A percentile compares a stretch with the other conserved stretches of the same genome.
These are phyloP conservation scores for Trichogramma evanescens DNA, from an alignment of 2,888 invertebrate species.

Conservation along the genomic window DNA sequence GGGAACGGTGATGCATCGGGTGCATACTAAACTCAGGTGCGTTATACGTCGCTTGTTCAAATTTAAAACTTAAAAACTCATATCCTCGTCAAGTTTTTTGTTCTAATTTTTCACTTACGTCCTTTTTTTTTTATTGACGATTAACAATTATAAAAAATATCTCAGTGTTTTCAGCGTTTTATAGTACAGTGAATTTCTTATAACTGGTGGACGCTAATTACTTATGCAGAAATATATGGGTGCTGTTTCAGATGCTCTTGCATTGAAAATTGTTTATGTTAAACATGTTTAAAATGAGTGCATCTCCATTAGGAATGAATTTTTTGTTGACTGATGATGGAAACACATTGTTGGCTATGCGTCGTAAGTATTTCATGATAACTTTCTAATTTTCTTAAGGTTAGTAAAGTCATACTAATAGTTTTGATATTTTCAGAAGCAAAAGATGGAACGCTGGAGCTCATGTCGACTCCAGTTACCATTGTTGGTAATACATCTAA, in stretches of 20 bases:
- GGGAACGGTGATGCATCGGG: background rate
- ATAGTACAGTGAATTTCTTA: background rate
- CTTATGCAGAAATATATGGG: background rate
- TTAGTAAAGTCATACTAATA: background rate
- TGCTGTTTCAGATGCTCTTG: background rate
- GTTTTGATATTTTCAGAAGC: constrained; percentile 26
- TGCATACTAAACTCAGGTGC: constrained; percentile 15
- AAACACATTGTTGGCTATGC: constrained; percentile 33
- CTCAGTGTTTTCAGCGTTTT: background rate
- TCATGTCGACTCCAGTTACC: constrained; percentile 33
- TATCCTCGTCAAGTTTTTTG: background rate
- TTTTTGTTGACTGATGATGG: constrained; percentile 39
- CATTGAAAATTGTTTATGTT: background rate
- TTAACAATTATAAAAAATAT: no score
- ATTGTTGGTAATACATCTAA: constrained; percentile 29
- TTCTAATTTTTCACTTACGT: background rate
- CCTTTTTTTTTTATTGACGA: background rate
- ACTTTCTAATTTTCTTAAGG: background rate
- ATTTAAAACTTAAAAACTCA: background rate
- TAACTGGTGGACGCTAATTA: background rate
- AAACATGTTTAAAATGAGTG: constrained; percentile 5
- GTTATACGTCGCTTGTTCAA: background rate
- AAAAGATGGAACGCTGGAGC: constrained; percentile 33
- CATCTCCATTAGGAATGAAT: constrained; percentile 29
- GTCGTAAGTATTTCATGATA: constrained; percentile 27